Base-by-base conservation (phyloP, 2,113 vertebrate genomes). In the Solenodon paradoxus region DNA sequence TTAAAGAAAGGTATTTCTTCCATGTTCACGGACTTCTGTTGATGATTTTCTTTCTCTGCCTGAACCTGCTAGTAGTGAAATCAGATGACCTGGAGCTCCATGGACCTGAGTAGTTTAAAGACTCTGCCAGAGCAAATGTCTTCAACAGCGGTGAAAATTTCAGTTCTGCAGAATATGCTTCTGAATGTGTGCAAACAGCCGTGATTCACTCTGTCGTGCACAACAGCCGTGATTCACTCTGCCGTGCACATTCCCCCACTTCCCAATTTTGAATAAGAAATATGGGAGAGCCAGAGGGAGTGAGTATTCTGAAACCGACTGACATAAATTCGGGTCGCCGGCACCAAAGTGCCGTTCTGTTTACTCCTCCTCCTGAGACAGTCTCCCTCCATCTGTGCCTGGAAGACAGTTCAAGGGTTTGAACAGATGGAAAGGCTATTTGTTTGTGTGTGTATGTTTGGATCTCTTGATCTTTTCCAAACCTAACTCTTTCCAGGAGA, bases 191-290 rank as follows among this genome's bases (percentile, higher is more conserved):
- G 1, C 19, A 66, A 64, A 35, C 40, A 40, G 11, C 20, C 61
- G 3, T 22, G 10, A 45, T 42, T 59, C 30, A 2, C 20, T 19
- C 35, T 45, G 2, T 81, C n/a, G n/a, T n/a, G n/a, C n/a, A n/a
- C n/a, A n/a, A n/a, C n/a, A n/a, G n/a, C n/a, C n/a, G n/a, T n/a
- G n/a, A n/a, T n/a, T n/a, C n/a, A n/a, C n/a, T n/a, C n/a, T n/a
- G n/a, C n/a, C n/a, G n/a, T 61, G 38, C n/a, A 30, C 7, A 15
- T 9, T 0, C 3, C 0, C 9, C 16, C 7, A 3, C 8, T 92
- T 87, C 45, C 30, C 19, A 24, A 38, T 51, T 93, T 77, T 69
- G 63, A 57, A 17, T 49, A 57, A 71, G 64, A 84, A 72, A 82
- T 26, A 77, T 8, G 20, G n/a, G n/a, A n/a, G 12, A 19, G 5